Base-by-base conservation (phyloP, 2,797 vertebrate genomes). In the Rhinatrema bivittatum region DNA sequence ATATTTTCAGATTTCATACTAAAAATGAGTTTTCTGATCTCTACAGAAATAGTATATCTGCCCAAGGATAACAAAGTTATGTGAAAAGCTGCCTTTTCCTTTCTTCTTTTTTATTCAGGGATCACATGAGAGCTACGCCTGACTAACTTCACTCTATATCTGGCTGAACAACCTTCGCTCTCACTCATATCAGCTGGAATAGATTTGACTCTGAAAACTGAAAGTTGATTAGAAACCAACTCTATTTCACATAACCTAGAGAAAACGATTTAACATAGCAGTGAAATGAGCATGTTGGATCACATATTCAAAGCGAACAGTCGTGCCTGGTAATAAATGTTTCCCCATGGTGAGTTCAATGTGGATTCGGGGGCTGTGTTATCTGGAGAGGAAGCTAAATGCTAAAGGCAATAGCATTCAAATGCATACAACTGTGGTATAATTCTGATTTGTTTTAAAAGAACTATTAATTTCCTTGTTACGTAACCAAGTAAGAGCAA, bases 391-490 rank as follows among this genome's bases (percentile, higher is more conserved):
- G 43, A 67, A 70, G 74, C 60, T 66, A 81, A 84, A 64, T 37
- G 58, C 59, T 74, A 56, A 74, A 60, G 41, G 62, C 65, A 79
- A 51, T 51, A 62, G 57, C 78, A 70, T 66, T 79, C 78, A 85
- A 86, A 82, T 73, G 74, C 76, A 77, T 53, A 62, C 71, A 79
- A 71, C 63, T 73, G 79, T 76, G 77, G 76, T 76, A 81, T 85
- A 82, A 87, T 88, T 88, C 81, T 78, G 85, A 89, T 93, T 90
- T 88, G 86, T 90, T 89, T 90, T 82, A 86, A 82, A 84, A 82
- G 81, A 89, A 87, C 81, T 79, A 89, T 94, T 93, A 88, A 94
- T 93, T 91, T 90, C 72, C 81, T 86, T 80, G 84, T 91, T 91
- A 87, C 73, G 75, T 82, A 87, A 72, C 80, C 81, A 80, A 85